A percentile compares a stretch with the other conserved stretches of the same genome.
Evolutionary conservation across 2,888 invertebrate genomes (phyloP).

Genomic region (Cremastobaeus sp.): DNA sequence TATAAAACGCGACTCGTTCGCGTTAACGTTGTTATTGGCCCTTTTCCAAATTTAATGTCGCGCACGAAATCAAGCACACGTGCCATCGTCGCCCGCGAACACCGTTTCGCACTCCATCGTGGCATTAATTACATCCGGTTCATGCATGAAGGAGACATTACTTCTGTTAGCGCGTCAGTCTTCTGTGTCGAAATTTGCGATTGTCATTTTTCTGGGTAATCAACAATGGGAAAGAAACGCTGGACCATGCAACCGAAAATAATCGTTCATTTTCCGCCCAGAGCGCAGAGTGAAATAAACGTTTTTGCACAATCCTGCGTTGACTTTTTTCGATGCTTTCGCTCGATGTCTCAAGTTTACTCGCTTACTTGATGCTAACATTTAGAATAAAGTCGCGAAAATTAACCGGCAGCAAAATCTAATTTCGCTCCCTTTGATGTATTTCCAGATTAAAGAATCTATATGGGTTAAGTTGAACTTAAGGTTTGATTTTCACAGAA

Average conservation of each 20-base stretch:
- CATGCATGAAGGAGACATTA: constrained; percentile 45
- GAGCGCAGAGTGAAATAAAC: too few relatives aligned
- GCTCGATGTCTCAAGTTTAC: background rate
- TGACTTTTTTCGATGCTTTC: background rate
- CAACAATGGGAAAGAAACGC: too few relatives aligned
- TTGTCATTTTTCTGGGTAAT: too few relatives aligned
- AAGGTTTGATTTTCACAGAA: background rate
- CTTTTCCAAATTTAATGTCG: constrained; percentile 60
- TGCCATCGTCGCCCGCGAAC: constrained; percentile 48
- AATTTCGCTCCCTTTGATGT: constrained; percentile 35
- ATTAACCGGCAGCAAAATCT: constrained; percentile 25
- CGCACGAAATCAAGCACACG: constrained; percentile 55
- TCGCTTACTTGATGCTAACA: constrained; percentile 1
- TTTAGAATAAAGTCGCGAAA: constrained; percentile 8
- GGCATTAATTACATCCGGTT: constrained; percentile 64
- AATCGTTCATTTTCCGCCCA: background rate
- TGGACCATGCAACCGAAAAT: too few relatives aligned
- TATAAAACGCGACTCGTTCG: constrained; percentile 30
- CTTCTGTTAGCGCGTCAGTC: background rate
- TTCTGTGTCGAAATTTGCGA: background rate
- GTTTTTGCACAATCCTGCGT: too few relatives aligned
- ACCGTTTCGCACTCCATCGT: constrained; percentile 64
- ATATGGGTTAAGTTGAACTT: constrained; percentile 12
- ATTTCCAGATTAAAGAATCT: constrained; percentile 11
- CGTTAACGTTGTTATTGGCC: constrained; percentile 55